Base-by-base conservation (phyloP, 2,797 vertebrate genomes). In the Rallus crepitans region DNA sequence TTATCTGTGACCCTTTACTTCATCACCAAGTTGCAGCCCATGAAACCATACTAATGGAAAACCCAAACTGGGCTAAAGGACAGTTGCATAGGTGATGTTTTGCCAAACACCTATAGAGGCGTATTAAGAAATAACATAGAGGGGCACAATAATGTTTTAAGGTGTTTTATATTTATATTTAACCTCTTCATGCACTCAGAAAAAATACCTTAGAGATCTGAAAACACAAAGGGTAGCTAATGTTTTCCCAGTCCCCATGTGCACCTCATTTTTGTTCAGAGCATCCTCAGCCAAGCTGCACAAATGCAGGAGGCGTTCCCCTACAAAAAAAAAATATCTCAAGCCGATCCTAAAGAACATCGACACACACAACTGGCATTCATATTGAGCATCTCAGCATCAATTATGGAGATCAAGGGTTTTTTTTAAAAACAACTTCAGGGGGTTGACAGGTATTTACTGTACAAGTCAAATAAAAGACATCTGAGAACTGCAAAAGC, bases 401-500 rank as follows among this genome's bases (percentile, higher is more conserved):
- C 93, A 93, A 10, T 95, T 95, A 87, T 59, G 71, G 88, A 95
- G 90, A 96, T 96, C 88, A 95, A 96, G 81, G 59, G 35, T 0
- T 0, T 31, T 76, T 93, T 79, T 92, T 72, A n/a, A 89, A 87
- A 95, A 89, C 40, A 64, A 7, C 73, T 91, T 91, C 78, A 80
- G 60, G 64, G 42, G 15, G 50, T 73, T 96, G 93, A 85, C 94
- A 95, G 81, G 91, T 94, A 95, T 95, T 96, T 92, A 95, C 91
- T 80, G 90, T 85, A 90, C 77, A 47, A 95, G 91, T 93, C 93
- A 95, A 94, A 96, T 82, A 82, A 94, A 90, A 94, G 88, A 80
- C 60, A 94, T 79, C 52, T 53, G 83, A 87, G 83, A 57, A 53
- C 64, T 75, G 56, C 68, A 71, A 50, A 56, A 94, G 40, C 86